A percentile compares a stretch with the other conserved stretches of the same genome.
Conservation (phyloP, 2,797 vertebrate species). For the Pangasius krempfi region DNA sequence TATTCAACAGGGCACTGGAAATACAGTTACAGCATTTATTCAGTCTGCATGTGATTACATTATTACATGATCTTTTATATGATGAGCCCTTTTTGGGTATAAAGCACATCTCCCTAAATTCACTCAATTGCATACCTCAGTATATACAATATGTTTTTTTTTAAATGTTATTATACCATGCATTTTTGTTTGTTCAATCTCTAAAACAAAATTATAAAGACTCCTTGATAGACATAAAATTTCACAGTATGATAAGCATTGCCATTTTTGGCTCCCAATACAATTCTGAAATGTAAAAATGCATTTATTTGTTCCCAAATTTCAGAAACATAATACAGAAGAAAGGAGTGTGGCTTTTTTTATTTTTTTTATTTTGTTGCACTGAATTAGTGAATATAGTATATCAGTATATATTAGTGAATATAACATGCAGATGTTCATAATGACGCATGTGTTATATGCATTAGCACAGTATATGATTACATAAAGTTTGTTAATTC, state of each 20-base stretch:
- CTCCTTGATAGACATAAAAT: background rate
- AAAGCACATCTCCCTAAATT: background rate
- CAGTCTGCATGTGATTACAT: background rate
- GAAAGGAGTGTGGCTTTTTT: background rate
- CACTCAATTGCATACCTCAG: background rate
- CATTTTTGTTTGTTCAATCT: background rate
- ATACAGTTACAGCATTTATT: background rate
- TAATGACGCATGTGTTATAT: background rate
- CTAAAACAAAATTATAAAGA: background rate
- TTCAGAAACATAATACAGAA: background rate
- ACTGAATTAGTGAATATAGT: background rate
- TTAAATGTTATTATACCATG: background rate
- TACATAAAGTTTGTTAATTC: background rate
- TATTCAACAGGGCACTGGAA: slow-evolving; percentile 90
- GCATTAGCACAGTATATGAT: background rate
- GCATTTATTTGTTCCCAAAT: background rate
- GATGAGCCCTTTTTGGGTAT: no score
- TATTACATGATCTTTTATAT: background rate
- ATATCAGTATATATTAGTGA: no score
- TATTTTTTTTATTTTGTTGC: background rate
- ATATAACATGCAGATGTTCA: background rate
- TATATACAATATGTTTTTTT: background rate
- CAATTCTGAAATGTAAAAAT: background rate
- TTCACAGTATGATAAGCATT: no score
- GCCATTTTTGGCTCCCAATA: background rate